Evolutionary conservation across 2,888 invertebrate species (phyloP), one percentile per base, ranked within the genome.

Genomic region (Melipona bicolor): DNA sequence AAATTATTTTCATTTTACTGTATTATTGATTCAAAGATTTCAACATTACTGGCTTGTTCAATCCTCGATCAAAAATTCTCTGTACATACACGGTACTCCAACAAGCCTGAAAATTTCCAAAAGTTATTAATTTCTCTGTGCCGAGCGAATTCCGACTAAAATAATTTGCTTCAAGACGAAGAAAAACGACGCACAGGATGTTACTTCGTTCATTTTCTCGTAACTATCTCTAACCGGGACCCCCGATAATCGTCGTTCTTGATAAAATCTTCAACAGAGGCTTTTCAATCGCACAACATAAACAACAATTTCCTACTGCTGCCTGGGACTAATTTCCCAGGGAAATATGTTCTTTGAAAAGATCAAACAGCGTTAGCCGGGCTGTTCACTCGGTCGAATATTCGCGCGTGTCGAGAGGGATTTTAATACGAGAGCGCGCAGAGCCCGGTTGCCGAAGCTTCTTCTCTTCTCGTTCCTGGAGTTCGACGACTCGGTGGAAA

Each of bases 401-500:
- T 65, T 62, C 32, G 50, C 64, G n/a, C 64, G 74, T 15, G 74
- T 65, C 19, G 19, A 36, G 32, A 36, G 13, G 32, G 64, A 74
- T 74, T 64, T 74, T 74, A 74, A 74, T 65, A 43, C 74, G 24
- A 24, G 19, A 19, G 21, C 4, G 21, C 21, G 65, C 19, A 24
- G 19, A 19, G 15, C 4, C 21, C 21, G 21, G 49, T 64, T 64
- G 13, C 2, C 67, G 68, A 43, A 56, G 36, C 52, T 67, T 59
- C 21, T 15, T 21, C 77, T n/a, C 52, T 67, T 59, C 21, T 15
- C 50, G 79, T 32, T 32, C 50, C 36, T 21, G 6, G 73, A 77
- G 71, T 76, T 86, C 77, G 79, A 78, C 77, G 82, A 78, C 67
- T 78, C 73, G 71, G 19, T n/a, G 62, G 65, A 79, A 81, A 79